These are phyloP conservation scores for Vanessa tameamea DNA, from an alignment of 1,140 invertebrate species.

Conservation along the genomic window DNA sequence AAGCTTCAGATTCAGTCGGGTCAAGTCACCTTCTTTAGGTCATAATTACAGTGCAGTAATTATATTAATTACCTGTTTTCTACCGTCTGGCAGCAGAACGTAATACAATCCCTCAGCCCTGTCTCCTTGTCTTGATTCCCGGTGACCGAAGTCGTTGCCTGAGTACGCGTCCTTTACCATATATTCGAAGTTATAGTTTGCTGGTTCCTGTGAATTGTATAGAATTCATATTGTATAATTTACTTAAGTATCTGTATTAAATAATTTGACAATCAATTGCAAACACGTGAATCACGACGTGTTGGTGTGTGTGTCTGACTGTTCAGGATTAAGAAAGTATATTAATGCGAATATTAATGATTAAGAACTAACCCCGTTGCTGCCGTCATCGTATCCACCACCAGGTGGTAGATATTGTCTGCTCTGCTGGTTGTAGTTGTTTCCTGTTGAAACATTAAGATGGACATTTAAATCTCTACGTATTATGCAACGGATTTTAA, in stretches of 20 bases:
- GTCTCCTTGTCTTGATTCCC: conserved; percentile 85
- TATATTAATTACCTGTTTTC: conserved; percentile 81
- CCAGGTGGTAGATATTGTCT: conserved; percentile 64
- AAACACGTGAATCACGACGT: too few species aligned
- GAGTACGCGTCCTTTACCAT: conserved; percentile 85
- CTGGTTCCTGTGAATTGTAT: conserved; percentile 75
- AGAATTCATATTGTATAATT: too few species aligned
- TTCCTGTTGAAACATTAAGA: neutral
- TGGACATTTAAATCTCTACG: neutral
- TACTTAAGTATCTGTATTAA: too few species aligned
- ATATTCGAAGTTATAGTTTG: conserved; percentile 89
- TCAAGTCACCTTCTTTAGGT: neutral
- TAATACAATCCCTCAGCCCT: conserved; percentile 86
- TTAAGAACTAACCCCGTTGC: conserved; percentile 39
- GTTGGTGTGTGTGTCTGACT: too few species aligned
- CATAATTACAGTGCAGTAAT: too few species aligned
- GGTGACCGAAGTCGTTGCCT: conserved; percentile 87
- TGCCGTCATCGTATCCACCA: conserved; percentile 54
- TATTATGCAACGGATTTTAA: too few species aligned
- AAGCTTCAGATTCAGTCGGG: too few species aligned
- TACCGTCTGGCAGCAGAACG: conserved; percentile 88
- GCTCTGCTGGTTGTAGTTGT: conserved; percentile 34
- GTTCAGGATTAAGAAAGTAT: too few species aligned
- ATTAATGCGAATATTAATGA: neutral
- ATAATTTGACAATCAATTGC: too few species aligned